Evolutionary conservation across 2,113 vertebrate genomes (phyloP).

Genomic region (Dipodomys stephensi): DNA sequence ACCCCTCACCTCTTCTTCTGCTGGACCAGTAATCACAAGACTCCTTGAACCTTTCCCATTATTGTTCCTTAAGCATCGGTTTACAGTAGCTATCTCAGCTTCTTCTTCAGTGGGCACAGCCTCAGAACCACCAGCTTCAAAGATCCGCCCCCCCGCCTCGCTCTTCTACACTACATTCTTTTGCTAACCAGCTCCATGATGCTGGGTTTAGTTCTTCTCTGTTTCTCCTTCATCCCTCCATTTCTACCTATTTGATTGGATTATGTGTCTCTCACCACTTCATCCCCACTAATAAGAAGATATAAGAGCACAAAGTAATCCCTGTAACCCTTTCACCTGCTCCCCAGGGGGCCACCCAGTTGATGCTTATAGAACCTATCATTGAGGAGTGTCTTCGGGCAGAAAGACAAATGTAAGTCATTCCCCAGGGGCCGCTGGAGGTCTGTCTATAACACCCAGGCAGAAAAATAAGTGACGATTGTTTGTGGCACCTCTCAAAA

Average conservation of each 20-base stretch:
- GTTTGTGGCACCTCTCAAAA: neutral
- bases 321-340: neutral
- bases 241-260: neutral
- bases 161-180: neutral
- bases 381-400: neutral
- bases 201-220: neutral
- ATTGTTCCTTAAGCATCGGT: neutral
- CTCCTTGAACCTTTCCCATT: neutral
- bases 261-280: neutral
- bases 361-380: neutral
- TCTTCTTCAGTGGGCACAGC: neutral
- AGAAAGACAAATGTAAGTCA: slow-evolving; percentile 41
- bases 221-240: neutral
- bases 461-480: neutral
- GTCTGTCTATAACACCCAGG: neutral
- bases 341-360: neutral
- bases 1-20: neutral
- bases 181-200: neutral
- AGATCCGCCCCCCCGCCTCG: neutral
- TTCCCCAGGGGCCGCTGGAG: neutral
- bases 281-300: slow-evolving; percentile 25
- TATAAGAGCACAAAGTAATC: slow-evolving; percentile 7
- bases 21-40: neutral
- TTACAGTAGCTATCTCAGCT: neutral
- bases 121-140: neutral